Percentiles rank a stretch among this genome's conserved stretches.
These are phyloP conservation scores for Drosophila virilis DNA, from an alignment of 1,140 invertebrate species.

Conservation along the genomic window DNA sequence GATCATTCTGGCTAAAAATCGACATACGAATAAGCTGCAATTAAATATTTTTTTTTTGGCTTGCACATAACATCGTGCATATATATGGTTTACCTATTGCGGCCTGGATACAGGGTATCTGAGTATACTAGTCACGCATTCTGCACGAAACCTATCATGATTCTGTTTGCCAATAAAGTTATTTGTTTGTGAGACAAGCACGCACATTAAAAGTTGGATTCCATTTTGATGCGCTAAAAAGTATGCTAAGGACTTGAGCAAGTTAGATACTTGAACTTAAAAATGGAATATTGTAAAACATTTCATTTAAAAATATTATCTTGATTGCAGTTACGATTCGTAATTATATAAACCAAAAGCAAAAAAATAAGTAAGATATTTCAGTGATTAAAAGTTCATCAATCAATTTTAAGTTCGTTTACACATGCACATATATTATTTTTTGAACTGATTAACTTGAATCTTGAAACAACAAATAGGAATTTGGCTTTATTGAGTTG, in stretches of 20 bases:
- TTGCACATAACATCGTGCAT: no score
- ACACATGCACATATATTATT: background rate
- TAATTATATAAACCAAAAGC: no score
- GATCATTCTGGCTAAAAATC: no score
- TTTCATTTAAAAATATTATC: no score
- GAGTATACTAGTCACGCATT: background rate
- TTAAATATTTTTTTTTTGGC: no score
- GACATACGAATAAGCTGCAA: no score
- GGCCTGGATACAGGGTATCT: background rate
- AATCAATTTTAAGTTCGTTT: background rate
- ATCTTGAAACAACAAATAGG: conserved; percentile 12
- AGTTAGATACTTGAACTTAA: background rate
- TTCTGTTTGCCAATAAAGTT: conserved; percentile 12
- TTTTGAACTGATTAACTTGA: conserved; percentile 1
- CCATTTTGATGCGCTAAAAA: conserved; percentile 1
- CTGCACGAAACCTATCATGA: no score
- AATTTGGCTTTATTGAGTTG: conserved; percentile 21
- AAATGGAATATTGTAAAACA: no score
- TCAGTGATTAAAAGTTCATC: no score
- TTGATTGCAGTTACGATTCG: no score
- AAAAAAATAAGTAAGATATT: no score
- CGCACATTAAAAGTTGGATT: background rate
- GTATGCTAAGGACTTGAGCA: conserved; percentile 14
- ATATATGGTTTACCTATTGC: no score
- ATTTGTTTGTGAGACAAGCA: background rate